Percentiles rank a stretch among this genome's conserved stretches.
phyloP scores from a whole-genome alignment of 2,113 vertebrate genomes.

The Apeltes quadracus region DNA sequence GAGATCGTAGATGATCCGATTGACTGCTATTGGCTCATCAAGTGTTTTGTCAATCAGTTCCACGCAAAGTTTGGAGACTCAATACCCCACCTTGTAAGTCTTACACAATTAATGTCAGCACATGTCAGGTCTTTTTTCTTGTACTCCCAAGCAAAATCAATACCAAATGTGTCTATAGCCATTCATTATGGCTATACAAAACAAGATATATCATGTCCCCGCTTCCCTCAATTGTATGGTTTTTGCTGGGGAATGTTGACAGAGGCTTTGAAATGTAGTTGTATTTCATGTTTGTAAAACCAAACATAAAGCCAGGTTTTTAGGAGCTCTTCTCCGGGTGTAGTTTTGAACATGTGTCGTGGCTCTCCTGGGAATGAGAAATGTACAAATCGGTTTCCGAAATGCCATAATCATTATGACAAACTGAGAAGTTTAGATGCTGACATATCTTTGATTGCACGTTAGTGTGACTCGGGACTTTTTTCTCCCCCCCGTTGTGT shows the following conservation, averaged over 20 bases:
- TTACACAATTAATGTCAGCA: not conserved
- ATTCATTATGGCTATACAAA: not conserved
- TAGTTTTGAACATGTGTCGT: not conserved
- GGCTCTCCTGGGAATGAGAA: not conserved
- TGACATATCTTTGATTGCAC: not conserved
- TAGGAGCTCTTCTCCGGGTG: not conserved
- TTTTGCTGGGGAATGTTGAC: not conserved
- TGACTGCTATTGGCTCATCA: slow-evolving; percentile 95
- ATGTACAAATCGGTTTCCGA: not conserved
- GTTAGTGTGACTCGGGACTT: not conserved
- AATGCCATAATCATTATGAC: not conserved
- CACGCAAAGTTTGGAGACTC: slow-evolving; percentile 91
- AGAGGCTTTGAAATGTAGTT: not conserved
- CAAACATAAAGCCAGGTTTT: not conserved
- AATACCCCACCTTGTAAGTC: slow-evolving; percentile 88
- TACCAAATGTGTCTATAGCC: not conserved
- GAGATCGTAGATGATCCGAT: slow-evolving; percentile 91
- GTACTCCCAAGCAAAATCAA: too few species aligned
- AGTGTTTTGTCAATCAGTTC: slow-evolving; percentile 91
- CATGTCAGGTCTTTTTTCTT: not conserved
- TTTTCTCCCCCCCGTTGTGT: not conserved
- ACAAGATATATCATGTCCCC: not conserved
- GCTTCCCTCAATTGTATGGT: not conserved
- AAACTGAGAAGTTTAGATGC: slow-evolving; percentile 7
- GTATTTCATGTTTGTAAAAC: not conserved